Evolutionary conservation across 2,113 vertebrate species (phyloP).

Genomic region (Electrona antarctica): DNA sequence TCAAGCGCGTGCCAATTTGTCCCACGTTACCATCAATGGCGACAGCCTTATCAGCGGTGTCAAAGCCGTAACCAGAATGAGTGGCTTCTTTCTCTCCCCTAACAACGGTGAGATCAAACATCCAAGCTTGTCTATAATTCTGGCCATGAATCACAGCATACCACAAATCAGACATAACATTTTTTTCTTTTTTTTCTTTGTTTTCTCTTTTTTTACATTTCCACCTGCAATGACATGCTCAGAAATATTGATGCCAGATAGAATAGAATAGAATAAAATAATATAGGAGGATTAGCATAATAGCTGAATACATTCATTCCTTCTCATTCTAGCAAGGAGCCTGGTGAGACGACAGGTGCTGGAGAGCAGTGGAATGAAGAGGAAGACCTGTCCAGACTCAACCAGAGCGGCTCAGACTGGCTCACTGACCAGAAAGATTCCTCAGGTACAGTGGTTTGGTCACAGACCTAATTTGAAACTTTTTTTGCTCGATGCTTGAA

Average conservation of each 20-base stretch:
- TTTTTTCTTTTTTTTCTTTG: too few species aligned
- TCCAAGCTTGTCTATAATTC: too few species aligned
- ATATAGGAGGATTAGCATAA: too few species aligned
- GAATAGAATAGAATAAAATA: too few species aligned
- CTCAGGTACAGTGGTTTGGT: neutral
- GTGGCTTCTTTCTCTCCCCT: slow-evolving; percentile 53
- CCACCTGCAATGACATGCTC: too few species aligned
- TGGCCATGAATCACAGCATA: too few species aligned
- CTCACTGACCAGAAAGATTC: slow-evolving; percentile 64
- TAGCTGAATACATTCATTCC: neutral
- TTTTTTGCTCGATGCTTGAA: too few species aligned
- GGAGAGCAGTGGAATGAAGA: slow-evolving; percentile 65
- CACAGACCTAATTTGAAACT: too few species aligned
- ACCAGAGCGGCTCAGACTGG: slow-evolving; percentile 63
- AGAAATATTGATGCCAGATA: too few species aligned
- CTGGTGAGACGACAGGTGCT: slow-evolving; percentile 58
- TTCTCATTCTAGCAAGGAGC: slow-evolving; percentile 46
- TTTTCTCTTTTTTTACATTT: too few species aligned
- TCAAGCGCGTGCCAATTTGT: slow-evolving; percentile 44
- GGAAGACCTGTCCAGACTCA: slow-evolving; percentile 66
- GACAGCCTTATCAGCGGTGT: slow-evolving; percentile 57
- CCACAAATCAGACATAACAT: too few species aligned
- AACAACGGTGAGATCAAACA: slow-evolving; percentile 55
- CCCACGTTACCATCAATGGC: slow-evolving; percentile 53
- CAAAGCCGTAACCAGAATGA: slow-evolving; percentile 62